Conservation (phyloP, 2,888 invertebrate species). For the Anagyrus pseudococci region DNA sequence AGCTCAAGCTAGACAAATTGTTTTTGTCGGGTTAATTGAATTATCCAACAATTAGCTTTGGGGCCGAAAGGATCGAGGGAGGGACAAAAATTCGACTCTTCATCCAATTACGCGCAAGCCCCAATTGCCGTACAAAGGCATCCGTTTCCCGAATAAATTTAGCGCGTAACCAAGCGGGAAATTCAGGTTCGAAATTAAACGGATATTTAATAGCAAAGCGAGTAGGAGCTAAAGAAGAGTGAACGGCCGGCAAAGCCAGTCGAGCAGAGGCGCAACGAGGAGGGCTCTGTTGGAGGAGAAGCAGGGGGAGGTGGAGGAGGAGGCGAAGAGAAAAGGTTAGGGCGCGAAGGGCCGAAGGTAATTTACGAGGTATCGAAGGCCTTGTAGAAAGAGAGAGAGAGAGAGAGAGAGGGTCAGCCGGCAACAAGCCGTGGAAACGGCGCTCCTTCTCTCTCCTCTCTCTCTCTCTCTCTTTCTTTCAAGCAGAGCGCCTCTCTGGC, state of each 20-base stretch:
- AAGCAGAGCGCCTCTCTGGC: too few relatives aligned
- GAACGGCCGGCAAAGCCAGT: constrained; percentile 40
- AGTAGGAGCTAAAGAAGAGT: constrained; percentile 9
- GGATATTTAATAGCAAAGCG: constrained; percentile 21
- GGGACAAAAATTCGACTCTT: background rate
- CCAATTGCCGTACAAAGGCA: background rate
- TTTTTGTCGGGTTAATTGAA: too few relatives aligned
- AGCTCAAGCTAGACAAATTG: too few relatives aligned
- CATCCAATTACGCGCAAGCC: background rate
- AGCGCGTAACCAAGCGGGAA: constrained; percentile 1
- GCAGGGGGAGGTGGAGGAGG: constrained; percentile 31
- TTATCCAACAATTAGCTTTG: background rate
- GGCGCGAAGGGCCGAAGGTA: constrained; percentile 51
- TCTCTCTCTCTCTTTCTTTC: too few relatives aligned
- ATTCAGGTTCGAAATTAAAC: constrained; percentile 11
- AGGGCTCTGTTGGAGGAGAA: background rate
- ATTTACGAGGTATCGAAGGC: constrained; percentile 63
- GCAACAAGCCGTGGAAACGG: too few relatives aligned
- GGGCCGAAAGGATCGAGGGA: background rate
- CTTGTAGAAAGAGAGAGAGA: too few relatives aligned
- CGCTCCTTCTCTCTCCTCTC: too few relatives aligned
- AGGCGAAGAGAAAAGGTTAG: constrained; percentile 26
- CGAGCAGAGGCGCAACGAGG: constrained; percentile 21
- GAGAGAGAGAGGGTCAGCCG: too few relatives aligned
- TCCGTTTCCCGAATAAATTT: constrained; percentile 9